Evolutionary conservation across 2,113 vertebrate species (phyloP).

Genomic region (Gavia stellata): DNA sequence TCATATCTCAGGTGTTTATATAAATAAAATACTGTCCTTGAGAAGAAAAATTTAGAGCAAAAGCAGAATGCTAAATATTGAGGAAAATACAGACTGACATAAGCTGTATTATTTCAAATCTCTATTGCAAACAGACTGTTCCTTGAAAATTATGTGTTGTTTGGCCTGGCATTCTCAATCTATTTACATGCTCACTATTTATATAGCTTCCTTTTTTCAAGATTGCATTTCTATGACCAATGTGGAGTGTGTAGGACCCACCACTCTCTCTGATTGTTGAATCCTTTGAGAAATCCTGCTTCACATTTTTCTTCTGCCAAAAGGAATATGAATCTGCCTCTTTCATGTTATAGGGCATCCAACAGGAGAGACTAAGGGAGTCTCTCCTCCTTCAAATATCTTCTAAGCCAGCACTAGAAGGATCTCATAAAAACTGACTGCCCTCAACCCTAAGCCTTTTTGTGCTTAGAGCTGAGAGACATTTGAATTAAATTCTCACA

Average conservation of each 20-base stretch:
- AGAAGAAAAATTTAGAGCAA: not conserved
- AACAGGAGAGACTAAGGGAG: not conserved
- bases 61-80: not conserved
- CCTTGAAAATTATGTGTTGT: not conserved
- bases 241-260: accelerated
- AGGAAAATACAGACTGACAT: not conserved
- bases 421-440: not conserved
- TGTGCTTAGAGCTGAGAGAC: not conserved
- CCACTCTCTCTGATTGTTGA: not conserved
- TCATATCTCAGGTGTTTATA: not conserved
- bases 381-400: not conserved
- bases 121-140: not conserved
- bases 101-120: not conserved
- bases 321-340: not conserved
- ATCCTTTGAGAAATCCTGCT: not conserved
- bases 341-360: not conserved
- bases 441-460: not conserved
- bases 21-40: not conserved
- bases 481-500: not conserved
- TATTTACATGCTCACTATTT: not conserved
- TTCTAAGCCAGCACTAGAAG: not conserved
- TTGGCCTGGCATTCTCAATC: not conserved
- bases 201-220: not conserved
- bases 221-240: not conserved
- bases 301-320: not conserved